These are phyloP conservation scores for Zaprionus capensis DNA, from an alignment of 1,140 invertebrate species.

Conservation along the genomic window DNA sequence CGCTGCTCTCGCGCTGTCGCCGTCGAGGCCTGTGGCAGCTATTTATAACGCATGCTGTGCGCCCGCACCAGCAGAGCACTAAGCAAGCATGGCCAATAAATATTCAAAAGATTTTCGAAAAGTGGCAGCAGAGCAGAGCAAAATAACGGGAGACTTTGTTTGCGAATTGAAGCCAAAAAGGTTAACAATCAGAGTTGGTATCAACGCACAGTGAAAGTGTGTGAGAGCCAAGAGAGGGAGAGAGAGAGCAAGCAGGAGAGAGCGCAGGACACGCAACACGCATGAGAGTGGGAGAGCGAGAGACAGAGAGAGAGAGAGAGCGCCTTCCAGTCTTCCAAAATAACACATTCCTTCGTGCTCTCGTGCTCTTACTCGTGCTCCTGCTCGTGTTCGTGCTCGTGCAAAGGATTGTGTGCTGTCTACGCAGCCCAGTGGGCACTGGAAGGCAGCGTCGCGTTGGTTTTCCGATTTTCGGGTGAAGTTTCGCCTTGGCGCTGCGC, in stretches of 20 bases:
- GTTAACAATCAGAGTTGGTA: slow-evolving; percentile 40
- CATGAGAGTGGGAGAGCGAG: slow-evolving; percentile 31
- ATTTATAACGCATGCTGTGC: slow-evolving; percentile 41
- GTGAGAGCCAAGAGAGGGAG: neutral
- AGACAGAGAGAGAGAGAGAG: slow-evolving; percentile 22
- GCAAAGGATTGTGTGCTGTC: slow-evolving; percentile 59
- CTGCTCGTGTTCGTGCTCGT: slow-evolving; percentile 30
- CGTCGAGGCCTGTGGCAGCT: slow-evolving; percentile 39
- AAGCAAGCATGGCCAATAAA: slow-evolving; percentile 47
- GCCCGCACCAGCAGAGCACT: slow-evolving; percentile 28
- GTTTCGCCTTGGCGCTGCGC: slow-evolving; percentile 47
- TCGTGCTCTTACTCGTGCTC: slow-evolving; percentile 9
- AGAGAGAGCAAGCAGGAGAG: neutral
- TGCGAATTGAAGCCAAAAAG: slow-evolving; percentile 14
- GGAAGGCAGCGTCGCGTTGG: slow-evolving; percentile 38
- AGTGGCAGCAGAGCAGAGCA: neutral
- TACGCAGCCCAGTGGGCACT: slow-evolving; percentile 62
- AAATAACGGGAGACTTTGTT: slow-evolving; percentile 21
- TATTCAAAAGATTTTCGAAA: slow-evolving; percentile 32
- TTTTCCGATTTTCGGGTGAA: slow-evolving; percentile 40
- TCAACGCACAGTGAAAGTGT: slow-evolving; percentile 29
- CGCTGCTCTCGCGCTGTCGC: slow-evolving; percentile 23
- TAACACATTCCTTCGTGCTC: slow-evolving; percentile 63
- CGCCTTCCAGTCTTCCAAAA: slow-evolving; percentile 74
- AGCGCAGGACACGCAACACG: slow-evolving; percentile 55